Evolutionary conservation across 2,113 vertebrate genomes (phyloP), one percentile per base, ranked within the genome.

Genomic region (Onychorhynchus coronatus): DNA sequence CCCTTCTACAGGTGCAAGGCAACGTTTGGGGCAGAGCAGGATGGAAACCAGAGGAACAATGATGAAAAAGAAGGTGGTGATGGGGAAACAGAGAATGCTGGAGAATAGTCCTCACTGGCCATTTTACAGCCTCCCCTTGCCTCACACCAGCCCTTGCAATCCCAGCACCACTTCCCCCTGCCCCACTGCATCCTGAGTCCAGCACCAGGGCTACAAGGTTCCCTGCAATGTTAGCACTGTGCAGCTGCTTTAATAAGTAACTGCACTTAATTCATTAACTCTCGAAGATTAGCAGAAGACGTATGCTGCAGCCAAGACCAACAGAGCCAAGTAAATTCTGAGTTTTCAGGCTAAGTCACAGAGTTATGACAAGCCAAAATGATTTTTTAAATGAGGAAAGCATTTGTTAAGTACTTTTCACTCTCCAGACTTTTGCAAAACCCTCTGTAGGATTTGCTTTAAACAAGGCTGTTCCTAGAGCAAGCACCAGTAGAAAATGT

Each of bases 201-300:
- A 16, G 52, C 75, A 61, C 1, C 5, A 22, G 0, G 4, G 62
- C 49, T 61, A 19, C 65, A n/a, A 30, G 27, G 41, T 31, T 87
- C 66, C 37, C 62, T 65, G 76, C 42, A 52, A 77, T 2, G 6
- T n/a, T 18, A 81, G 50, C 0, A 2, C 42, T 62, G 27, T 30
- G 55, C 58, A 87, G 73, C 67, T 86, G 82, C 67, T 90, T 89
- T 86, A 91, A 76, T 88, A 67, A 96, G 55, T 67, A 59, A 85
- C 85, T 63, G 46, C 61, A 63, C 42, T 95, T 96, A 90, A 91
- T 85, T 96, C 93, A 92, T 95, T 96, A 94, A 90, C 75, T 92
- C 92, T 47, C 56, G 68, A 65, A 41, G 93, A 96, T 94, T 88
- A 97, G 92, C 90, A 92, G 68, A 91, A 86, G 75, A 78, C 0